These are phyloP conservation scores for Stenodema calcarata DNA, from an alignment of 2,888 invertebrate genomes.

Conservation along the genomic window DNA sequence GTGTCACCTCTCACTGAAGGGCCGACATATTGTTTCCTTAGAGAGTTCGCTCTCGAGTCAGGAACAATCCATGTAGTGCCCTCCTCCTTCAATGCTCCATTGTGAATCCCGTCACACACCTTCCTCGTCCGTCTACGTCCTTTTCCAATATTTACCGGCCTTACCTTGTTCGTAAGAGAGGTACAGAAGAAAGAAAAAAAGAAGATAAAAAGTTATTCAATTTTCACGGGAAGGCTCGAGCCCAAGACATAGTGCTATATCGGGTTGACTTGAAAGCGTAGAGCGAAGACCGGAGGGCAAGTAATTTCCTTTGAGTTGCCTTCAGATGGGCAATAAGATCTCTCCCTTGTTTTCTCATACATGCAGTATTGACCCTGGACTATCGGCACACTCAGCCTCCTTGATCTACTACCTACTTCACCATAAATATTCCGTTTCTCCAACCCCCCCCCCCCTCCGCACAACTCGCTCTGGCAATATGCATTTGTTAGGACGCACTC, in stretches of 20 bases:
- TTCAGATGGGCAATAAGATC: slow-evolving; percentile 46
- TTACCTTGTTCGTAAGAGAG: background rate
- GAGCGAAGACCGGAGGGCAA: slow-evolving; percentile 49
- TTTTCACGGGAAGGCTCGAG: slow-evolving; percentile 35
- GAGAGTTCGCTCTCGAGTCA: background rate
- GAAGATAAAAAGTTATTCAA: slow-evolving; percentile 34
- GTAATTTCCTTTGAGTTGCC: slow-evolving; percentile 48
- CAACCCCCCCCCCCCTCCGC: background rate
- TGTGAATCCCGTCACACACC: background rate
- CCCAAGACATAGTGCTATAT: slow-evolving; percentile 34
- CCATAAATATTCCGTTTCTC: slow-evolving; percentile 35
- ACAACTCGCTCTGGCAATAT: background rate
- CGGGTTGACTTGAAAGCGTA: slow-evolving; percentile 47
- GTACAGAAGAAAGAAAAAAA: background rate
- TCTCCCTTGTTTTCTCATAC: slow-evolving; percentile 41
- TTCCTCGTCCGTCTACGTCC: background rate
- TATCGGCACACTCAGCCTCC: slow-evolving; percentile 20
- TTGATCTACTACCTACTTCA: slow-evolving; percentile 25
- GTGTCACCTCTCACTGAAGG: background rate
- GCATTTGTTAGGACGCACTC: slow-evolving; percentile 26
- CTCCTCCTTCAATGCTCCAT: background rate
- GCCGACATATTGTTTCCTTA: background rate
- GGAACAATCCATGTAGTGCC: background rate
- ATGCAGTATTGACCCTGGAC: slow-evolving; percentile 45
- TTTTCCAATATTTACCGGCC: slow-evolving; percentile 41